Evolutionary conservation across 1,140 invertebrate species (phyloP).

Genomic region (Drosophila sechellia): DNA sequence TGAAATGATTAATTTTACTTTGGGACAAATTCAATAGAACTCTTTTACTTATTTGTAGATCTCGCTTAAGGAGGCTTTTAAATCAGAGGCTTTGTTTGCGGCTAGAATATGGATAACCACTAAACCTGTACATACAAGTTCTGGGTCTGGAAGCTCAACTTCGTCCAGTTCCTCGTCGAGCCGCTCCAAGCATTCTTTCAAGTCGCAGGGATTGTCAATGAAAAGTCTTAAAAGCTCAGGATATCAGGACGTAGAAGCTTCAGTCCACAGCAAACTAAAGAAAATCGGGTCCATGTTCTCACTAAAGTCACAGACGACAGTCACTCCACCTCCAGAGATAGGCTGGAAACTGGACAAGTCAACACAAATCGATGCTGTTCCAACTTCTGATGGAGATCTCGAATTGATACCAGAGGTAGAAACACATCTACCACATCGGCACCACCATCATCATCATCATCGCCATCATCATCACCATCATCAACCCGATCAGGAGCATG

Average conservation of each 20-base stretch:
- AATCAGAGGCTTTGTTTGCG: slow-evolving; percentile 86
- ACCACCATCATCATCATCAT: slow-evolving; percentile 39
- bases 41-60: slow-evolving; percentile 82
- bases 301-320: slow-evolving; percentile 59
- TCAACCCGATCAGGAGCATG: slow-evolving; percentile 24
- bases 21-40: too few relatives aligned
- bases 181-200: slow-evolving; percentile 67
- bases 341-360: slow-evolving; percentile 64
- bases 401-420: slow-evolving; percentile 3
- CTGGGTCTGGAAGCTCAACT: slow-evolving; percentile 54
- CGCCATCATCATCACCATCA: slow-evolving; percentile 64
- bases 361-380: slow-evolving; percentile 55
- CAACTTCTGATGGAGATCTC: not conserved
- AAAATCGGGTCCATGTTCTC: slow-evolving; percentile 82
- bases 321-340: slow-evolving; percentile 43
- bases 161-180: slow-evolving; percentile 56
- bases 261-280: slow-evolving; percentile 66
- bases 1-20: too few relatives aligned
- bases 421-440: not conserved
- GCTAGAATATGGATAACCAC: slow-evolving; percentile 85
- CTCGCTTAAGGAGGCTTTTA: slow-evolving; percentile 86
- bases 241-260: slow-evolving; percentile 55
- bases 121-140: slow-evolving; percentile 73
- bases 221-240: slow-evolving; percentile 64
- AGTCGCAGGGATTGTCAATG: slow-evolving; percentile 64